phyloP scores from a whole-genome alignment of 2,888 invertebrate genomes.

The Tenthredo mesomela region DNA sequence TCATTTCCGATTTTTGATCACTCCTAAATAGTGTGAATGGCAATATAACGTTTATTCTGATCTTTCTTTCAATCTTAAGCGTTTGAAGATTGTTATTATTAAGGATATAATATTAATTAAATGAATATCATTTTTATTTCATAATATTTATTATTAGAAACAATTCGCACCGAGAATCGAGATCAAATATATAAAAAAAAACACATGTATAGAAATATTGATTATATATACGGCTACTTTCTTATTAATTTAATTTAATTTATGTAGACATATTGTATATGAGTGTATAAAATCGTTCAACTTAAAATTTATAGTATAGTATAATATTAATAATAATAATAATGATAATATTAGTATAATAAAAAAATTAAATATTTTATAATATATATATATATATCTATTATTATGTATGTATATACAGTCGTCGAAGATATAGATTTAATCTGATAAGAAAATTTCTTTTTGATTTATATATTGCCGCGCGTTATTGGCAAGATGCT shows the following conservation, averaged over 20 bases:
- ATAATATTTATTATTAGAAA: conserved; percentile 19
- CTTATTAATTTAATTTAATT: neutral
- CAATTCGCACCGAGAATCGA: conserved; percentile 5
- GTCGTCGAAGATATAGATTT: conserved; percentile 25
- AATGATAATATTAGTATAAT: neutral
- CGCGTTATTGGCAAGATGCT: conserved; percentile 36
- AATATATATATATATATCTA: too few relatives aligned
- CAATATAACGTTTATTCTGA: neutral
- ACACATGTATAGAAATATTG: neutral
- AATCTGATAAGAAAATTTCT: conserved; percentile 14
- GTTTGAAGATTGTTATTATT: neutral
- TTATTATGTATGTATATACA: neutral
- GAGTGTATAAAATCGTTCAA: neutral
- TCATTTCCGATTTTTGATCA: conserved; percentile 17
- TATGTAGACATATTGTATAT: neutral
- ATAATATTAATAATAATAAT: conserved; percentile 19
- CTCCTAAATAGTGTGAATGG: neutral
- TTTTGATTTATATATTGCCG: conserved; percentile 27
- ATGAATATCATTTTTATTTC: too few relatives aligned
- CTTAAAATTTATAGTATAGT: neutral
- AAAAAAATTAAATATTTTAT: conserved; percentile 32
- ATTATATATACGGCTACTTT: neutral
- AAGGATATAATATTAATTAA: too few relatives aligned
- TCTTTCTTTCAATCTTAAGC: too few relatives aligned
- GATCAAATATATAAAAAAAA: conserved; percentile 9